phyloP scores from a whole-genome alignment of 2,888 invertebrate species.

The Drosophila sordidapex region DNA sequence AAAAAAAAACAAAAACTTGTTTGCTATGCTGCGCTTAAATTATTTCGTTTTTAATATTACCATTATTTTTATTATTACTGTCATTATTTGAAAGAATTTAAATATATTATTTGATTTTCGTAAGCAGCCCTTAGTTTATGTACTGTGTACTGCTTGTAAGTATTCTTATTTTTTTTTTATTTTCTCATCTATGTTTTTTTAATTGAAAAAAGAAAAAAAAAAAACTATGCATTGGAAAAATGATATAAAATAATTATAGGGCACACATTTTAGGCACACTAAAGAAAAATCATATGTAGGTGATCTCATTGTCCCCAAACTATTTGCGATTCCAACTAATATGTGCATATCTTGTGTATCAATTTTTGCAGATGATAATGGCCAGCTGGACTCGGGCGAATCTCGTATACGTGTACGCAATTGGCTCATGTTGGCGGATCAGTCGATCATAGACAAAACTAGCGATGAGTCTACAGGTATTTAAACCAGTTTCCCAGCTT shows the following conservation, averaged over 20 bases:
- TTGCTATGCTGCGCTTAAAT: constrained; percentile 57
- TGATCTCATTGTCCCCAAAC: background rate
- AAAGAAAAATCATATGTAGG: constrained; percentile 13
- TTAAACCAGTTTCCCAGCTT: constrained; percentile 29
- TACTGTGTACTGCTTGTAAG: constrained; percentile 70
- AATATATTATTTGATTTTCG: constrained; percentile 43
- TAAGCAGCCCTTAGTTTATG: constrained; percentile 53
- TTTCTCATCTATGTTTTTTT: constrained; percentile 26
- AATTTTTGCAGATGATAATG: constrained; percentile 62
- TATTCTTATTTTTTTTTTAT: constrained; percentile 50
- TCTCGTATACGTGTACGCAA: constrained; percentile 84
- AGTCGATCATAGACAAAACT: constrained; percentile 80
- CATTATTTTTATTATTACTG: constrained; percentile 19
- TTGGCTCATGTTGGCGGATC: constrained; percentile 85
- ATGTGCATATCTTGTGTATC: constrained; percentile 26
- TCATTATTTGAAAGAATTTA: constrained; percentile 19
- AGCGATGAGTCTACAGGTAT: constrained; percentile 71
- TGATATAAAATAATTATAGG: constrained; percentile 31
- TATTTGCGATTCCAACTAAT: constrained; percentile 33
- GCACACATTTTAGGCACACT: constrained; percentile 53
- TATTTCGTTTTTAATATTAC: constrained; percentile 17
- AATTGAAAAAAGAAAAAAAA: constrained; percentile 4
- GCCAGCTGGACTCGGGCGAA: constrained; percentile 65
- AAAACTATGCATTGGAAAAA: constrained; percentile 17
- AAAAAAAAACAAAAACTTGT: constrained; percentile 62